Evolutionary conservation across 2,888 invertebrate species (phyloP).

Genomic region (Aquatica leii): DNA sequence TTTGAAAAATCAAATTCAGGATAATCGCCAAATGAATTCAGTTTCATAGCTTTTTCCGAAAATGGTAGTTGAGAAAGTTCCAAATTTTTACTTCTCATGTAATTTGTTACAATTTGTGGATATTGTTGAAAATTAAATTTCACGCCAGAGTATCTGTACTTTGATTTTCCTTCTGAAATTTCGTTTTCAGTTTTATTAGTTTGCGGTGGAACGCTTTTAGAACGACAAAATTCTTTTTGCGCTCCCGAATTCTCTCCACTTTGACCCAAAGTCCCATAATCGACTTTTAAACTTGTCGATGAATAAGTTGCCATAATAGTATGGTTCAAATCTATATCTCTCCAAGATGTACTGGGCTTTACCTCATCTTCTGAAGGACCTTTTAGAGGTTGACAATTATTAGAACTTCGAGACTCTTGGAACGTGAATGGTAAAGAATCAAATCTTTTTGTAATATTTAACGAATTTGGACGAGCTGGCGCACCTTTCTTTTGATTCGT

Average conservation of each 20-base stretch:
- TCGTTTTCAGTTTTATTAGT: conserved; percentile 39
- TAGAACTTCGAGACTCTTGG: too few species aligned
- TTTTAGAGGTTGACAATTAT: too few species aligned
- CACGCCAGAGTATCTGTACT: conserved; percentile 73
- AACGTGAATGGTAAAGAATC: too few species aligned
- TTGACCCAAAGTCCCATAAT: conserved; percentile 12
- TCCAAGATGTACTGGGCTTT: conserved; percentile 49
- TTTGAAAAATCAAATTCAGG: conserved; percentile 47
- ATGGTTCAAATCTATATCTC: conserved; percentile 16
- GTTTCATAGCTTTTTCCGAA: conserved; percentile 65
- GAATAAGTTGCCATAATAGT: conserved; percentile 33
- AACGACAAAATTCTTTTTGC: conserved; percentile 42
- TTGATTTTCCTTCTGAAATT: conserved; percentile 40
- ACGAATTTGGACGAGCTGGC: too few species aligned
- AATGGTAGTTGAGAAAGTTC: conserved; percentile 69
- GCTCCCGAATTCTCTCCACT: conserved; percentile 5
- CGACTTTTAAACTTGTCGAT: conserved; percentile 39
- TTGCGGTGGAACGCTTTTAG: conserved; percentile 55
- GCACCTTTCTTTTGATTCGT: too few species aligned
- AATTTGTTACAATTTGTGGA: conserved; percentile 77
- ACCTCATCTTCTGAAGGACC: conserved; percentile 20
- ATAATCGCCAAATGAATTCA: conserved; percentile 52
- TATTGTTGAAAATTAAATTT: conserved; percentile 79
- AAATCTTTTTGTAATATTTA: too few species aligned
- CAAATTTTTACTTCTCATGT: conserved; percentile 78